A percentile compares a stretch with the other conserved stretches of the same genome.
Evolutionary conservation across 2,113 vertebrate genomes (phyloP).

Genomic region (Naja naja): DNA sequence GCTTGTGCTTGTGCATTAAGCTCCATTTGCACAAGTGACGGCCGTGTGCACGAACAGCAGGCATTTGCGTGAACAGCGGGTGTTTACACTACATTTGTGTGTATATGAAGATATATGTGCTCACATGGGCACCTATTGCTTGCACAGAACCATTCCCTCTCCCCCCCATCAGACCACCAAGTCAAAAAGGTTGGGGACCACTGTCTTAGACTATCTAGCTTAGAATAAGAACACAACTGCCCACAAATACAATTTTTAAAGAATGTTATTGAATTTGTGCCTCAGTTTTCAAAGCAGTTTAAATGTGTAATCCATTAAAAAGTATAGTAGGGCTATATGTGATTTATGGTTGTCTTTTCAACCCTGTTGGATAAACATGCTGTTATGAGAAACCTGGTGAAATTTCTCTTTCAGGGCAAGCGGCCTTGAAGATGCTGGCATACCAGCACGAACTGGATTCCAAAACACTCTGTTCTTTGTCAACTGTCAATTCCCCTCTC

Average conservation of each 20-base stretch:
- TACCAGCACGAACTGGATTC: too few relatives aligned
- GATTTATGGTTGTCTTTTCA: not conserved
- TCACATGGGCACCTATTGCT: not conserved
- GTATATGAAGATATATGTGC: not conserved
- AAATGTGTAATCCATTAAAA: not conserved
- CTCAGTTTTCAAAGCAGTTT: not conserved
- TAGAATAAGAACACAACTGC: not conserved
- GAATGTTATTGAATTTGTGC: not conserved
- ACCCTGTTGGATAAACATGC: not conserved
- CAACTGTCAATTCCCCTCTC: too few relatives aligned
- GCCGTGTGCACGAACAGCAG: not conserved
- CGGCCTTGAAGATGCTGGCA: too few relatives aligned
- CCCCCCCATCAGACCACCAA: too few relatives aligned
- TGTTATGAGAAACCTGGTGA: too few relatives aligned
- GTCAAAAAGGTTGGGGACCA: too few relatives aligned
- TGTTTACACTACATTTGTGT: not conserved
- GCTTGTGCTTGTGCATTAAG: too few relatives aligned
- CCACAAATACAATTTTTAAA: not conserved
- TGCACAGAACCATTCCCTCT: not conserved
- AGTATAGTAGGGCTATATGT: not conserved
- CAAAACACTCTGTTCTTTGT: too few relatives aligned
- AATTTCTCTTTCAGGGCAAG: too few relatives aligned
- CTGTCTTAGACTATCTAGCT: not conserved
- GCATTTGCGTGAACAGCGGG: not conserved
- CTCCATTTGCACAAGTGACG: too few relatives aligned